Conservation (phyloP, 2,113 vertebrate species). For the Nycticebus coucang region DNA sequence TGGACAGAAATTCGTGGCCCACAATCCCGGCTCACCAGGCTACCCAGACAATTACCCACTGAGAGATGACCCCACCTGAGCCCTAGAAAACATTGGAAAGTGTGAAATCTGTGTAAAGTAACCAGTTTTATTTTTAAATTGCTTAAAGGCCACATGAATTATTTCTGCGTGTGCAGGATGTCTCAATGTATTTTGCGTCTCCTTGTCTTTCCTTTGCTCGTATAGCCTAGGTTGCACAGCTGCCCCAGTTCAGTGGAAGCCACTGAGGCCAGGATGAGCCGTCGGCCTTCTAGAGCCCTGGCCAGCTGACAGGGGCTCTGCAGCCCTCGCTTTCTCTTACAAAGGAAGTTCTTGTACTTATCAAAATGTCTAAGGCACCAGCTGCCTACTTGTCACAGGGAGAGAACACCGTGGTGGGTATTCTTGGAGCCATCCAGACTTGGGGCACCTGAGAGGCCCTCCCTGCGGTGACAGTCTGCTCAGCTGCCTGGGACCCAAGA, state of each 20-base stretch:
- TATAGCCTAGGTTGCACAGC: too few species aligned
- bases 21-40: background rate
- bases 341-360: background rate
- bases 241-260: too few species aligned
- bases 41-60: background rate
- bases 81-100: background rate
- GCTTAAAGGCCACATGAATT: background rate
- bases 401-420: background rate
- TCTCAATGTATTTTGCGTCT: too few species aligned
- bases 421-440: background rate
- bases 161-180: too few species aligned
- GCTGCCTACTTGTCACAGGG: too few species aligned
- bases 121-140: background rate
- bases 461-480: background rate
- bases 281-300: too few species aligned
- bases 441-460: background rate
- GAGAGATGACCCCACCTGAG: accelerated
- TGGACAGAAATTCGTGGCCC: too few species aligned
- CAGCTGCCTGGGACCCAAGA: background rate
- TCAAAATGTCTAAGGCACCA: background rate
- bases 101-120: background rate
- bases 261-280: accelerated
- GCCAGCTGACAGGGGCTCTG: too few species aligned
- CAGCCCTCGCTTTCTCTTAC: background rate
- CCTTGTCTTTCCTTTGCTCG: background rate